Base-by-base conservation (phyloP, 2,888 invertebrate genomes). In the Drosophila quinaria region DNA sequence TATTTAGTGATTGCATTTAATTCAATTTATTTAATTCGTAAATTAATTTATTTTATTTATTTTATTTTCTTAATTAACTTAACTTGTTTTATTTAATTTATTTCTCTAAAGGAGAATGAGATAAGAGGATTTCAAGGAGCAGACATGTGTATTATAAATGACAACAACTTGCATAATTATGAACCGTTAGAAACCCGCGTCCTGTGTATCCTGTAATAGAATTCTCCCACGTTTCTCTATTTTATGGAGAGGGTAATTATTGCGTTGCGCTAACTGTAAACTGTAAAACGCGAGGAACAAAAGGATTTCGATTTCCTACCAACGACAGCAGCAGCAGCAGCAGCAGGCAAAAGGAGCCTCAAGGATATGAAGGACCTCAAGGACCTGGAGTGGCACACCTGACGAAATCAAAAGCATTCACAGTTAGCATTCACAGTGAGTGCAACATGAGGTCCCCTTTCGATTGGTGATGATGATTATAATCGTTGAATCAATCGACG, bases 321-420 rank as follows among this genome's bases (percentile, higher is more conserved):
- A 77, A 69, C 76, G 44, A n/a, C 47, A 49, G 47, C 55, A 52
- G 58, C 47, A n/a, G 58, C 49, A 58, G 60, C 82, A 70, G 31
- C 50, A 50, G 56, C 78, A 67, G 68, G 66, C 65, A 72, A 52
- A 50, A 73, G 39, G 15, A 64, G 66, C 47, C 62, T 35, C 19
- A 25, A 49, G 60, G n/a, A 61, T 13, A 71, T 33, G 19, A 35
- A 56, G 60, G n/a, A 70, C 37, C 54, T 39, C 25, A 35, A 56
- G 60, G 15, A 65, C 42, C 62, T 44, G 44, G 13, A 44, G 39
- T 29, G 52, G 70, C 83, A 78, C 85, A 86, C 86, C 86, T 86
- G 86, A 86, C 83, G 88, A 88, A 83, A 86, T 86, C 86, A 87
- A 87, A 88, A 88, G 86, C 81, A 47, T 75, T 64, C 80, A 88